These are phyloP conservation scores for Buathra laborator DNA, from an alignment of 2,888 invertebrate species.

Conservation along the genomic window DNA sequence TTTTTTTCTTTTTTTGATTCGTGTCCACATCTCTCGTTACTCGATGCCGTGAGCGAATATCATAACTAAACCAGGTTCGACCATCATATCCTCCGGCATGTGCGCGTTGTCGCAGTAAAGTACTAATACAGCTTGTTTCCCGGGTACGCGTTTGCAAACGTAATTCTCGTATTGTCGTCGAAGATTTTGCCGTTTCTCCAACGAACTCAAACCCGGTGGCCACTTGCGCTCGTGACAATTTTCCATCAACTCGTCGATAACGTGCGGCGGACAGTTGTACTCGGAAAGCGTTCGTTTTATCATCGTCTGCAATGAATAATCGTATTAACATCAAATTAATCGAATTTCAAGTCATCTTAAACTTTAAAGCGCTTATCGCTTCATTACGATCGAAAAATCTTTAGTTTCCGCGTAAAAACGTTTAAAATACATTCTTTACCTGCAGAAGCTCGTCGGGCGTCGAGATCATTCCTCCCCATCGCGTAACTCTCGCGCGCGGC, in stretches of 20 bases:
- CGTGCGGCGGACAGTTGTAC: constrained; percentile 97
- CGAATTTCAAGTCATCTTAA: not conserved
- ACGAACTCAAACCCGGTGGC: constrained; percentile 96
- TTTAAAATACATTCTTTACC: constrained; percentile 85
- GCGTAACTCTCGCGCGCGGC: constrained; percentile 94
- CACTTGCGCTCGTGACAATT: constrained; percentile 98
- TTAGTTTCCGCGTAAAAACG: not conserved
- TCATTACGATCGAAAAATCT: not conserved
- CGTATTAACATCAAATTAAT: not conserved
- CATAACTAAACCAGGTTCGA: constrained; percentile 98
- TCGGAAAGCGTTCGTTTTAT: constrained; percentile 97
- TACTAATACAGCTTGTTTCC: constrained; percentile 97
- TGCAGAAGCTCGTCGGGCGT: constrained; percentile 98
- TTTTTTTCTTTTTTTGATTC: constrained; percentile 35
- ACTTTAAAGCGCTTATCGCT: not conserved
- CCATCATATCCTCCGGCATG: constrained; percentile 98
- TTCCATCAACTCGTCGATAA: constrained; percentile 97
- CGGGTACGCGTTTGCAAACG: constrained; percentile 97
- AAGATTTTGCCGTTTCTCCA: constrained; percentile 97
- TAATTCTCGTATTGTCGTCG: constrained; percentile 97
- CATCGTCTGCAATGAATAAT: constrained; percentile 90
- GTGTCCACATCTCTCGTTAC: constrained; percentile 80
- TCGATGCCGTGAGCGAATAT: constrained; percentile 99
- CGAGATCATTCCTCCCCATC: constrained; percentile 99
- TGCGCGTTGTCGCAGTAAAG: constrained; percentile 97